Conservation (phyloP, 2,888 invertebrate species). For the Orthosia gothica region DNA sequence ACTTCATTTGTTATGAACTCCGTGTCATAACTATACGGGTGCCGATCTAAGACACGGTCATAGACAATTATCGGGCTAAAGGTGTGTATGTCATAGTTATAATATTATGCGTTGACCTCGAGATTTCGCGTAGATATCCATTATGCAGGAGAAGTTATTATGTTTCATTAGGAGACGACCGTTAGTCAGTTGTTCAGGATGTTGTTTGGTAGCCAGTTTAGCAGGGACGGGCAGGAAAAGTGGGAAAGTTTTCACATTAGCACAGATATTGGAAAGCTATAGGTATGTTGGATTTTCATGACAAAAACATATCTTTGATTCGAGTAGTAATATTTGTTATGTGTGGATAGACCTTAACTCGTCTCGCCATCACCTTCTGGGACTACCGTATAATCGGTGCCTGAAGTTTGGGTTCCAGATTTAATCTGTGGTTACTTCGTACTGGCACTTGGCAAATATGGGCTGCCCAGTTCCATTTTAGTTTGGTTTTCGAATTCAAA, state of each 20-base stretch:
- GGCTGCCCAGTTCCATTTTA: no score
- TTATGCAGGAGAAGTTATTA: slow-evolving; percentile 45
- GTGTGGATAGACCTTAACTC: no score
- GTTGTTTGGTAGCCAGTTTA: slow-evolving; percentile 11
- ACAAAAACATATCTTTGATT: no score
- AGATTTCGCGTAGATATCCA: slow-evolving; percentile 47
- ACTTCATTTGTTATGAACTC: slow-evolving; percentile 35
- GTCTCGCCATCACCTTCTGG: no score
- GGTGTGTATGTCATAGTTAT: slow-evolving; percentile 53
- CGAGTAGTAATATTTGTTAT: no score
- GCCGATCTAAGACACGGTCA: slow-evolving; percentile 47
- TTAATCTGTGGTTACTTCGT: no score
- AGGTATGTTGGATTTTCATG: background rate
- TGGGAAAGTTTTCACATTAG: background rate
- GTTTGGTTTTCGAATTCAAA: no score
- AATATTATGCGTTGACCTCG: slow-evolving; percentile 59
- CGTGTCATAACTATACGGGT: slow-evolving; percentile 30
- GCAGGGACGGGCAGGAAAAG: background rate
- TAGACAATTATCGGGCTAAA: slow-evolving; percentile 55
- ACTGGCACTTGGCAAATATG: no score
- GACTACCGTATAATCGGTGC: no score
- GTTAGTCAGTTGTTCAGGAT: slow-evolving; percentile 20
- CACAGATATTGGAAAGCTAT: background rate
- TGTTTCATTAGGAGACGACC: slow-evolving; percentile 41
- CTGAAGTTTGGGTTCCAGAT: no score